Conservation (phyloP, 2,888 invertebrate genomes). For the Ypsolopha scabrella region DNA sequence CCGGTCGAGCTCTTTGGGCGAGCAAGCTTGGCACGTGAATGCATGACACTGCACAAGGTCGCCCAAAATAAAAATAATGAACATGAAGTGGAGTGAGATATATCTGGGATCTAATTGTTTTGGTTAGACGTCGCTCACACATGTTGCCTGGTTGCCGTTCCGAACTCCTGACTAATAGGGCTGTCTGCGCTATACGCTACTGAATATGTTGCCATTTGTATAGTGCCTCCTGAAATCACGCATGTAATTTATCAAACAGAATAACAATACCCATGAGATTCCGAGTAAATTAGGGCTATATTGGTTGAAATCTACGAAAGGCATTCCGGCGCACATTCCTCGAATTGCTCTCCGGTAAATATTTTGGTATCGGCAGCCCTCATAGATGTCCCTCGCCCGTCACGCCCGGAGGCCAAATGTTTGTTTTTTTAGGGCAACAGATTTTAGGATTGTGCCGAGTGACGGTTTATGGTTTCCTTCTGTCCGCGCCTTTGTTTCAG, state of each 20-base stretch:
- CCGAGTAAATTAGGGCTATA: too few relatives aligned
- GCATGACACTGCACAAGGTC: not conserved
- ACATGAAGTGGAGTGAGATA: not conserved
- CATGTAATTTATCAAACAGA: constrained; percentile 19
- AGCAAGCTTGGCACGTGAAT: not conserved
- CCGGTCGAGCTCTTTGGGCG: too few relatives aligned
- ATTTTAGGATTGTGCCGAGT: constrained; percentile 31
- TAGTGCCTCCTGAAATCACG: constrained; percentile 28
- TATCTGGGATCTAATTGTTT: constrained; percentile 45
- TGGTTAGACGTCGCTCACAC: constrained; percentile 15
- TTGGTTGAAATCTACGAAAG: too few relatives aligned
- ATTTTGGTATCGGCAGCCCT: too few relatives aligned
- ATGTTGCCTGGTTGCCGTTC: not conserved
- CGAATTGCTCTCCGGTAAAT: too few relatives aligned
- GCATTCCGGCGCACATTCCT: too few relatives aligned
- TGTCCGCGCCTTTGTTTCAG: constrained; percentile 13
- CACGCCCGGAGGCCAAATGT: constrained; percentile 23
- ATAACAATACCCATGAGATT: not conserved
- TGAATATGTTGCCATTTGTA: constrained; percentile 33
- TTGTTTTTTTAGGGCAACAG: constrained; percentile 48
- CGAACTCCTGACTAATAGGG: constrained; percentile 31
- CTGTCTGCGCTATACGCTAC: constrained; percentile 23
- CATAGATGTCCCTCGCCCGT: too few relatives aligned
- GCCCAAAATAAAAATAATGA: not conserved
- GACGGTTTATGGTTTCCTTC: constrained; percentile 14